These are phyloP conservation scores for Malacoraja senta DNA, from an alignment of 2,797 vertebrate species.

Conservation along the genomic window DNA sequence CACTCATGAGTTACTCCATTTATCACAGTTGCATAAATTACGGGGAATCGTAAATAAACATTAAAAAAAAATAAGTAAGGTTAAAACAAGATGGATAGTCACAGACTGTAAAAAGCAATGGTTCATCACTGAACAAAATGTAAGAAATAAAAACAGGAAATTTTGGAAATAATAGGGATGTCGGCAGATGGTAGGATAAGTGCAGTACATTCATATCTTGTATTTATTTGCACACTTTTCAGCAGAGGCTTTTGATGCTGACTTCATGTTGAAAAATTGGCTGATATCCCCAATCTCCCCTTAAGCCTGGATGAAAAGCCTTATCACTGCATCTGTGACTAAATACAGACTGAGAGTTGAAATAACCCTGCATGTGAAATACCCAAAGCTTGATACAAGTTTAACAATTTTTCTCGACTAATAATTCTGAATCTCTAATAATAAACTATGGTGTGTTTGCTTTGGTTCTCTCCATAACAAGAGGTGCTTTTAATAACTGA, in stretches of 20 bases:
- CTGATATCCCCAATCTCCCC: background rate
- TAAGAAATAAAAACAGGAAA: background rate
- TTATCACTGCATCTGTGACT: background rate
- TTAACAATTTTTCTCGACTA: too few species aligned
- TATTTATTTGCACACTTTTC: background rate
- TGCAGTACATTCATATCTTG: background rate
- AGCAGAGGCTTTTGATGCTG: background rate
- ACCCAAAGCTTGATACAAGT: too few species aligned
- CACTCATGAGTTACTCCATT: background rate
- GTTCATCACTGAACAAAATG: background rate
- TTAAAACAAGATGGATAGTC: background rate
- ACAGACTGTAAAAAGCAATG: background rate
- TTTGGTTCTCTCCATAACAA: too few species aligned
- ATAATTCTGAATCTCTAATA: too few species aligned
- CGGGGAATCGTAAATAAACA: background rate
- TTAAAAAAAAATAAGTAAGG: background rate
- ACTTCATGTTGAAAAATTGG: too few species aligned
- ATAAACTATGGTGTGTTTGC: too few species aligned
- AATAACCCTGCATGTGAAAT: background rate
- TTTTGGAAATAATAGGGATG: too few species aligned
- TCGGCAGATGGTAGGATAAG: background rate
- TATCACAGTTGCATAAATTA: background rate
- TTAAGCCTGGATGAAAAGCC: background rate
- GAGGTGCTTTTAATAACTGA: background rate
- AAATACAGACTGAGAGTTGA: background rate